Base-by-base conservation (phyloP, 2,888 invertebrate genomes). In the Eucera pruinosa region DNA sequence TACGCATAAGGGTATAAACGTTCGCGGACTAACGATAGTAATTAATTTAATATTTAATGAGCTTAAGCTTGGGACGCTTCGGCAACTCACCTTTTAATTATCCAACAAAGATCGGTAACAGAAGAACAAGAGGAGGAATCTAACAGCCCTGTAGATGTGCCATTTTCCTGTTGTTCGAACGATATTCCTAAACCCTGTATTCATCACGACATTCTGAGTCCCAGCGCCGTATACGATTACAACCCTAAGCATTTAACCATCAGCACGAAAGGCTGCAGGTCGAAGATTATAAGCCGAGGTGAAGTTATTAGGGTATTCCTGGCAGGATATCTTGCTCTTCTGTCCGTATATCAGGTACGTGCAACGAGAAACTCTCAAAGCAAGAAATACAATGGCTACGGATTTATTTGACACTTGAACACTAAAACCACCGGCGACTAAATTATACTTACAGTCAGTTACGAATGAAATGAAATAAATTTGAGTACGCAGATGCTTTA, bases 151-250 rank as follows among this genome's bases (percentile, higher is more conserved):
- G 39, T 30, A 77, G 94, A 94, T 76, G 94, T 95, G 0, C 95
- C 95, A 0, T 95, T 95, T 88, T 95, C 95, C 85, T 95, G 95
- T 84, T 95, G 95, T 83, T 93, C 94, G 0, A 93, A 94, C 85
- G 92, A 93, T 43, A 93, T 93, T 0, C 89, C 93, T 36, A 93
- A 92, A 83, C 94, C 94, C 0, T 95, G 95, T 86, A 94, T 95
- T 48, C 95, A 95, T 82, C 94, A 94, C 74, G 93, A 94, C 11
- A 91, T 95, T 48, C 93, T 94, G 52, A 92, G 93, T 77, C 90
- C 90, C n/a, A 94, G 94, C n/a, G 89, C 89, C 9, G 93, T 93
- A 30, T 95, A 95, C 85, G 93, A 94, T 69, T 95, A 95, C 84
- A 90, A 94, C 52, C 94, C 94, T 4, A 88, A 90, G 2, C 45